phyloP scores from a whole-genome alignment of 2,888 invertebrate species.

The Chrysolina haemoptera region DNA sequence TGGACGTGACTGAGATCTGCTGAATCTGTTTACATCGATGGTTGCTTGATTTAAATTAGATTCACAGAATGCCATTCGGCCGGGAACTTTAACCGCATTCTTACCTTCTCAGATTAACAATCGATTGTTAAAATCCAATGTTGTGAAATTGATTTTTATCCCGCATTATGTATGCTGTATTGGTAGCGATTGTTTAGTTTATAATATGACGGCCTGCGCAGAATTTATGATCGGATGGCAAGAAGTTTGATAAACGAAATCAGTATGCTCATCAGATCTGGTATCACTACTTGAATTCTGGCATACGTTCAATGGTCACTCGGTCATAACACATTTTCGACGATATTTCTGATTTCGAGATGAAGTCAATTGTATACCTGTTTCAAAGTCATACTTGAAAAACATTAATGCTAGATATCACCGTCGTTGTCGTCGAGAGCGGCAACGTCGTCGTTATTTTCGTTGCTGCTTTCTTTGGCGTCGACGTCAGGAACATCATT shows the following conservation, averaged over 20 bases:
- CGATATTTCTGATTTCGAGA: neutral
- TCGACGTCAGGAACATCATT: too few species aligned
- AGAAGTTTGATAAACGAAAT: neutral
- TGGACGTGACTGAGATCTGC: slow-evolving; percentile 9
- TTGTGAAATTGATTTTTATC: slow-evolving; percentile 18
- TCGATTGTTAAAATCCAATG: slow-evolving; percentile 5
- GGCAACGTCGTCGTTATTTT: too few species aligned
- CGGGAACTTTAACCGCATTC: slow-evolving; percentile 16
- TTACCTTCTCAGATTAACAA: slow-evolving; percentile 19
- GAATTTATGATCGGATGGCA: neutral
- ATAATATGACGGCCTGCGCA: slow-evolving; percentile 11
- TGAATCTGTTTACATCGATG: slow-evolving; percentile 1
- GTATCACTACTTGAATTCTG: neutral
- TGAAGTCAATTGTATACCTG: too few species aligned
- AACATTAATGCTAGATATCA: too few species aligned
- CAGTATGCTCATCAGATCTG: neutral
- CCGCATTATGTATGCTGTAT: slow-evolving; percentile 6
- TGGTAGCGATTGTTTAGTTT: slow-evolving; percentile 15
- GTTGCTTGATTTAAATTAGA: neutral
- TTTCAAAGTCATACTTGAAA: too few species aligned
- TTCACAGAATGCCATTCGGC: slow-evolving; percentile 11
- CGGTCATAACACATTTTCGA: slow-evolving; percentile 4
- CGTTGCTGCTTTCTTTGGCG: too few species aligned
- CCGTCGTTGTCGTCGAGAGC: too few species aligned
- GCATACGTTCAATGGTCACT: slow-evolving; percentile 8